Percentiles rank a stretch among this genome's conserved stretches.
Evolutionary conservation across 2,797 vertebrate species (phyloP).

Genomic region (Platalea minor): DNA sequence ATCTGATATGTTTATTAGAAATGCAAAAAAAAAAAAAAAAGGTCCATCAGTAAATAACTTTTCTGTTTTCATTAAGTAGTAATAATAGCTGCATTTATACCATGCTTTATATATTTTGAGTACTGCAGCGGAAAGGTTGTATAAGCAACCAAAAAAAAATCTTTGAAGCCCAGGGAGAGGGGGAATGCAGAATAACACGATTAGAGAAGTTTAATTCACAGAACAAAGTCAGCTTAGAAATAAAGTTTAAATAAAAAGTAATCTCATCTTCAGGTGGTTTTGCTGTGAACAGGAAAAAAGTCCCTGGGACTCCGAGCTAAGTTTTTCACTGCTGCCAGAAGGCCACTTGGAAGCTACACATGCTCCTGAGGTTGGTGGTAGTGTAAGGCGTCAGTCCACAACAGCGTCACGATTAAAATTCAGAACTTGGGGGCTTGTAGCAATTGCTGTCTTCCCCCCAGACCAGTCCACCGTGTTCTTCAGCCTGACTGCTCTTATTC

Average conservation of each 20-base stretch:
- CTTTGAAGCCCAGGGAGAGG: neutral
- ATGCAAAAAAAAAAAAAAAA: neutral
- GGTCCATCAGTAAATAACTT: slow-evolving; percentile 3
- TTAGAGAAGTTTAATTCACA: neutral
- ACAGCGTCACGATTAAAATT: neutral
- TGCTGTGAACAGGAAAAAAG: neutral
- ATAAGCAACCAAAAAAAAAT: neutral
- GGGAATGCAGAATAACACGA: neutral
- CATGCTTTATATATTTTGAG: neutral
- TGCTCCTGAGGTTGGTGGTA: neutral
- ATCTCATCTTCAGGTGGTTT: neutral
- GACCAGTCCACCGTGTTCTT: neutral
- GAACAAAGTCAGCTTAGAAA: neutral
- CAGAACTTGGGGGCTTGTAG: neutral
- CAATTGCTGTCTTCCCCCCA: neutral
- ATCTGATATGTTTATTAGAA: slow-evolving; percentile 30
- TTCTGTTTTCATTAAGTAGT: neutral
- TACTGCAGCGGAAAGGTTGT: neutral
- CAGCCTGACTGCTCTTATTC: neutral
- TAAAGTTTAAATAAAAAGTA: neutral
- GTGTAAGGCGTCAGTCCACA: accelerated
- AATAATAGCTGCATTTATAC: neutral
- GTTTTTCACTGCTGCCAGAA: neutral
- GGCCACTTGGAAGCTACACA: neutral
- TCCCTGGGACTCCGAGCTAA: neutral